Percentiles rank a stretch among this genome's conserved stretches.
Conservation (phyloP, 2,888 invertebrate species). For the Buathra laborator region DNA sequence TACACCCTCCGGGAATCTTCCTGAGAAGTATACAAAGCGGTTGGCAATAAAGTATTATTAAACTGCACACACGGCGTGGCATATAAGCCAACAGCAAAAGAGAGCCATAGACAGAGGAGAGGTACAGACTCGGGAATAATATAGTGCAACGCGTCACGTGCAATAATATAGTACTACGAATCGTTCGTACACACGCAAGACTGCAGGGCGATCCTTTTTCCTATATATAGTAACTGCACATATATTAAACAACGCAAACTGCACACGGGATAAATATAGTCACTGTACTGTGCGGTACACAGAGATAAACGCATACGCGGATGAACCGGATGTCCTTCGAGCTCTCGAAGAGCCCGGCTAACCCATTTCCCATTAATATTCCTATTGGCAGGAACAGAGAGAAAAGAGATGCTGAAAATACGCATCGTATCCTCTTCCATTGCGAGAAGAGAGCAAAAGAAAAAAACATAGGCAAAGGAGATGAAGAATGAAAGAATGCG, state of each 20-base stretch:
- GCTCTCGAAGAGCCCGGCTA: slow-evolving; percentile 65
- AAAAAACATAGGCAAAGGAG: not conserved
- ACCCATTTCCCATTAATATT: slow-evolving; percentile 81
- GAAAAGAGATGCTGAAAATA: slow-evolving; percentile 7
- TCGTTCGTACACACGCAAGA: slow-evolving; percentile 30
- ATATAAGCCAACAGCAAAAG: slow-evolving; percentile 24
- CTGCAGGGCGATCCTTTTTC: slow-evolving; percentile 1
- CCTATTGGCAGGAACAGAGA: slow-evolving; percentile 74
- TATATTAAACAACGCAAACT: slow-evolving; percentile 18
- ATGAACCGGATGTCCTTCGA: slow-evolving; percentile 50
- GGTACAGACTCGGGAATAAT: not conserved
- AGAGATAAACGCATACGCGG: not conserved
- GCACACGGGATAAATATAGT: not conserved
- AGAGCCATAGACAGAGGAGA: slow-evolving; percentile 1
- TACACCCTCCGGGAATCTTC: slow-evolving; percentile 4
- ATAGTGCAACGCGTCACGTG: slow-evolving; percentile 15
- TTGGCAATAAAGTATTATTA: slow-evolving; percentile 33
- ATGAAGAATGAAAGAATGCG: slow-evolving; percentile 20
- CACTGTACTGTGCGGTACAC: not conserved
- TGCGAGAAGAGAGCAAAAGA: not conserved
- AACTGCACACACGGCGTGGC: slow-evolving; percentile 3
- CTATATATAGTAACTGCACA: slow-evolving; percentile 13
- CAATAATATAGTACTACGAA: slow-evolving; percentile 26
- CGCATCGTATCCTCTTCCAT: not conserved
- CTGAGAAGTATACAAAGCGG: slow-evolving; percentile 34